Conservation (phyloP, 1,140 invertebrate species). For the Eulimnadia texana region DNA sequence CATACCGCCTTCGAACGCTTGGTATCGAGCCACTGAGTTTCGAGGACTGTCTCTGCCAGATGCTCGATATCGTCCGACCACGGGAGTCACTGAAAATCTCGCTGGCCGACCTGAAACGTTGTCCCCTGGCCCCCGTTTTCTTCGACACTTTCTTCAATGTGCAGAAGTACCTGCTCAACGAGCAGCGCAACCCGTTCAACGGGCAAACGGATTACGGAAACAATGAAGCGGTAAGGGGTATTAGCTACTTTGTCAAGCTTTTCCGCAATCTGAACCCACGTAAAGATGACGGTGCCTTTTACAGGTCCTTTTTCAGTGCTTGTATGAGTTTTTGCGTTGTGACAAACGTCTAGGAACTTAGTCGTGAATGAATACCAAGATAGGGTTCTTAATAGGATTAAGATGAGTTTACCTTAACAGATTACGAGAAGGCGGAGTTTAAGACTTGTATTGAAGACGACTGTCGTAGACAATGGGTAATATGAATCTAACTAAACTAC, state of each 20-base stretch:
- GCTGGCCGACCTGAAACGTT: slow-evolving; percentile 78
- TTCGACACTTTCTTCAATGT: slow-evolving; percentile 99
- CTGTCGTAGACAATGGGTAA: too few relatives aligned
- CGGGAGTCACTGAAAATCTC: slow-evolving; percentile 63
- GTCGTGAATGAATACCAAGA: too few relatives aligned
- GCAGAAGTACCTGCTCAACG: slow-evolving; percentile 97
- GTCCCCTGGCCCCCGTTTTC: slow-evolving; percentile 92
- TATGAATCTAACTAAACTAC: too few relatives aligned
- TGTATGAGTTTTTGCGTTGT: neutral
- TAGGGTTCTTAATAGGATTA: too few relatives aligned
- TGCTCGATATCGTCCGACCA: slow-evolving; percentile 94
- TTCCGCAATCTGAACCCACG: too few relatives aligned
- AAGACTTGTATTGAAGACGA: too few relatives aligned
- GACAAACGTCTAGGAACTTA: too few relatives aligned
- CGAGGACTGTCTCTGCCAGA: slow-evolving; percentile 86
- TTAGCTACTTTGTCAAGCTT: neutral
- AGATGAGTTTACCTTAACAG: too few relatives aligned
- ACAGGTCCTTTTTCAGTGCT: slow-evolving; percentile 11
- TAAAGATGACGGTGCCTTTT: too few relatives aligned
- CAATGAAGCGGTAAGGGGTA: neutral
- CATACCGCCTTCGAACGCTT: slow-evolving; percentile 89
- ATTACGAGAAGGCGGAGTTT: too few relatives aligned
- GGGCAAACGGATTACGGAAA: slow-evolving; percentile 38
- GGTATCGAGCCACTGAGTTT: slow-evolving; percentile 95
- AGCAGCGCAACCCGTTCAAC: slow-evolving; percentile 95